Base-by-base conservation (phyloP, 2,888 invertebrate genomes). In the Tigriopus californicus region DNA sequence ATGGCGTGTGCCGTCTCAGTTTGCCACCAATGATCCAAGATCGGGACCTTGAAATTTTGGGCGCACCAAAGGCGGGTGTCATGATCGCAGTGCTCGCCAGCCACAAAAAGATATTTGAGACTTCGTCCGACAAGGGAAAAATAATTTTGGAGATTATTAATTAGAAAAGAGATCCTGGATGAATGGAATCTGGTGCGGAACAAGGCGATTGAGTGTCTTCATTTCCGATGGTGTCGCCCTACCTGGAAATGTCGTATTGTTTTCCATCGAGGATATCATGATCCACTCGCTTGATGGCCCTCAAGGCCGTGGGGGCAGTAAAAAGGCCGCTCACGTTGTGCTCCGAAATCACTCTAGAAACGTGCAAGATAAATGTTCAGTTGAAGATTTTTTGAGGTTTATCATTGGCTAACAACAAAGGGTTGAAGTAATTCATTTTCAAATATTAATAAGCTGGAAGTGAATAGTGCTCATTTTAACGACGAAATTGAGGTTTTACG, bases 11-110 rank as follows among this genome's bases (percentile, higher is more conserved):
- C 92, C 0, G 88, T 85, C 73, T 94, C 94, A 1, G 94, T 92
- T 74, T 94, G 94, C 92, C 94, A 94, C 91, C 91, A 94, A 70
- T 94, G 86, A 70, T 94, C 92, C 58, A 90, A 70, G 2, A 89
- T 77, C 0, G 86, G 85, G 10, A 81, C 72, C 69, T 80, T 76
- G 67, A 87, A 83, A 8, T 74, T 74, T 61, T 76, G 76, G 67
- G 80, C 79, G 5, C 82, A 79, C 86, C 86, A 87, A 8, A 73
- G 67, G 74, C 87, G 83, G 0, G 92, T 89, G 67, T 90, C 90
- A 64, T 83, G 80, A 69, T 94, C 94, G 68, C 91, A 88, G 68
- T 91, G 89, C 69, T 94, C 94, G 0, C 94, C 94, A 51, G 89
- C 89, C 5, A 88, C 81, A 69, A 86, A 88, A 59, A 90, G 57